phyloP scores from a whole-genome alignment of 2,113 vertebrate species.

The Ammodytes dubius region DNA sequence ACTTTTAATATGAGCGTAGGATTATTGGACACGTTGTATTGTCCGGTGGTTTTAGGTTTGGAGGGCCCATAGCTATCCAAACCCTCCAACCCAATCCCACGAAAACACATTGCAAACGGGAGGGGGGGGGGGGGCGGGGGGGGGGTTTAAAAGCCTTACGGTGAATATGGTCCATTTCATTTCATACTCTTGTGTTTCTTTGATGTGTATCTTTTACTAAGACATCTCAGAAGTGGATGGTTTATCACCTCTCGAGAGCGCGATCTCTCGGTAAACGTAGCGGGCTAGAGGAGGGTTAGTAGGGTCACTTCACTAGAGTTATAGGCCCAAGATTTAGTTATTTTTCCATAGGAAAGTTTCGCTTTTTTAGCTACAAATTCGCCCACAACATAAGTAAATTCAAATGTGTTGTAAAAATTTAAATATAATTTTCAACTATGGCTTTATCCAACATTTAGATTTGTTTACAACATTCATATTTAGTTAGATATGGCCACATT shows the following conservation, averaged over 20 bases:
- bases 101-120: background rate
- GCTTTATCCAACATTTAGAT: no score
- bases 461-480: no score
- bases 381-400: no score
- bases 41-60: background rate
- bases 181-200: slow-evolving; percentile 22
- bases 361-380: no score
- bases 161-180: slow-evolving; percentile 39
- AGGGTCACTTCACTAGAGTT: slow-evolving; percentile 90
- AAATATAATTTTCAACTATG: no score
- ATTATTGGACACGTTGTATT: slow-evolving; percentile 49
- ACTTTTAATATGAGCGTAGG: slow-evolving; percentile 49
- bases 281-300: slow-evolving; percentile 90
- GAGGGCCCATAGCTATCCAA: slow-evolving; percentile 8
- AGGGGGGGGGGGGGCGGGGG: background rate
- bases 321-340: slow-evolving; percentile 51
- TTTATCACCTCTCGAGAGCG: slow-evolving; percentile 28
- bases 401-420: no score
- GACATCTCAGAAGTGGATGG: slow-evolving; percentile 25
- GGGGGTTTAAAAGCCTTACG: slow-evolving; percentile 11
- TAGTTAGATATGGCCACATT: no score
- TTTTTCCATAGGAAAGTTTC: no score
- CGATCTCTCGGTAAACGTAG: slow-evolving; percentile 73
- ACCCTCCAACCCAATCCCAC: slow-evolving; percentile 11
- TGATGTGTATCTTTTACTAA: background rate